Evolutionary conservation across 2,113 vertebrate species (phyloP).

Genomic region (Nibea albiflora): DNA sequence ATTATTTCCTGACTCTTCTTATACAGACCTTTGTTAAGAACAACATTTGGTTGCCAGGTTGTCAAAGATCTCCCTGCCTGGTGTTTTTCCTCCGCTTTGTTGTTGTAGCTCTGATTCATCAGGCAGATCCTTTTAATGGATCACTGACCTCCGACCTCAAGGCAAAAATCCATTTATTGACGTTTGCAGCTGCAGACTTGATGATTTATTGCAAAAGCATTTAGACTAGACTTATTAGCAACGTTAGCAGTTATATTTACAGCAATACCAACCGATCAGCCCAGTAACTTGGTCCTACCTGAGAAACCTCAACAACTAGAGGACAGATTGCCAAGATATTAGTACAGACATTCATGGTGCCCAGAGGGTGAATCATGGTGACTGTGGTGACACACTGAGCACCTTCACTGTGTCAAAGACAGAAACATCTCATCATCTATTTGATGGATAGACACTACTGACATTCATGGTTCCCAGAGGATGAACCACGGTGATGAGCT

Average conservation of each 20-base stretch:
- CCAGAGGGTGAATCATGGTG: not conserved
- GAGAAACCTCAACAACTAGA: not conserved
- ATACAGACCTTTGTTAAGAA: not conserved
- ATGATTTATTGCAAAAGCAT: not conserved
- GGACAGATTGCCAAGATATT: not conserved
- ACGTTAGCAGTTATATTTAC: not conserved
- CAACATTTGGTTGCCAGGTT: not conserved
- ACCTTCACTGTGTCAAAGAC: not conserved
- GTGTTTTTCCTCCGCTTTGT: not conserved
- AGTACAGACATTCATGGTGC: not conserved
- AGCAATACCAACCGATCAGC: no score
- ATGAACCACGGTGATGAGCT: not conserved
- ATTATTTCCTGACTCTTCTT: not conserved
- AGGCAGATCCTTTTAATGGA: not conserved
- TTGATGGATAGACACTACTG: not conserved
- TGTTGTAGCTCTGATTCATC: not conserved
- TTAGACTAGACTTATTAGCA: not conserved
- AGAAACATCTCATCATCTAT: no score
- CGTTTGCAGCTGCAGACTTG: not conserved
- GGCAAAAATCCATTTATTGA: slow-evolving; percentile 8
- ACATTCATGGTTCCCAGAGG: not conserved
- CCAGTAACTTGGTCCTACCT: not conserved
- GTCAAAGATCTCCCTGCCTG: not conserved
- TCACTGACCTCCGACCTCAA: slow-evolving; percentile 9
- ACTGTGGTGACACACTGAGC: not conserved